Evolutionary conservation across 37 sponge, comb jelly and placozoan genomes (phyloP).

Genomic region (Lycopodina hypogea): DNA sequence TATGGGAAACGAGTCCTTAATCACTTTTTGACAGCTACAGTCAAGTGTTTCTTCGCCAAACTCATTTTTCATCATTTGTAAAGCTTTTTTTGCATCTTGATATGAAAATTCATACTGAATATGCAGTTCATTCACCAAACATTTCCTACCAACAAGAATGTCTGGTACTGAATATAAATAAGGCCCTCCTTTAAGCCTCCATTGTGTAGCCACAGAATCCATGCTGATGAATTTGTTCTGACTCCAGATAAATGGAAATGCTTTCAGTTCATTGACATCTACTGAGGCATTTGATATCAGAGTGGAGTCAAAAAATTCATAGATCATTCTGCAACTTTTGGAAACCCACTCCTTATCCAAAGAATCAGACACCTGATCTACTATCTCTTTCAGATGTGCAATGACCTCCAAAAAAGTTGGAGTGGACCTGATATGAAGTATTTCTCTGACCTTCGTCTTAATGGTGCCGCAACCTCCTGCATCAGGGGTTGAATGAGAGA

Average conservation of each 20-base stretch:
- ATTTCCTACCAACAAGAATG: not conserved
- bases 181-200: constrained; percentile 40
- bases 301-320: constrained; percentile 2
- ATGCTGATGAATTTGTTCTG: constrained; percentile 27
- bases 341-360: not conserved
- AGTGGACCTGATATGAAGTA: constrained; percentile 3
- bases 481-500: not conserved
- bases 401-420: constrained; percentile 20
- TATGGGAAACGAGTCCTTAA: constrained; percentile 1
- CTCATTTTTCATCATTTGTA: constrained; percentile 38
- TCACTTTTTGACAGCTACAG: constrained; percentile 7
- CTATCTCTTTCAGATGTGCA: constrained; percentile 20
- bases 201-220: constrained; percentile 11
- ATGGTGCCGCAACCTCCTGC: constrained; percentile 25
- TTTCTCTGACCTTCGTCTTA: not conserved
- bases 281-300: not conserved
- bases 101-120: constrained; percentile 23
- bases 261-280: not conserved
- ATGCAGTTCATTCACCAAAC: constrained; percentile 9
- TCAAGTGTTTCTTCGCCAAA: constrained; percentile 15
- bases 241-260: constrained; percentile 35
- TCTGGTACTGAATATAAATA: constrained; percentile 46
- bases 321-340: not conserved
- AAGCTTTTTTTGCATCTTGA: constrained; percentile 34
- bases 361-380: not conserved